phyloP scores from a whole-genome alignment of 1,140 invertebrate genomes.

The Stegodyphus mimosarum region DNA sequence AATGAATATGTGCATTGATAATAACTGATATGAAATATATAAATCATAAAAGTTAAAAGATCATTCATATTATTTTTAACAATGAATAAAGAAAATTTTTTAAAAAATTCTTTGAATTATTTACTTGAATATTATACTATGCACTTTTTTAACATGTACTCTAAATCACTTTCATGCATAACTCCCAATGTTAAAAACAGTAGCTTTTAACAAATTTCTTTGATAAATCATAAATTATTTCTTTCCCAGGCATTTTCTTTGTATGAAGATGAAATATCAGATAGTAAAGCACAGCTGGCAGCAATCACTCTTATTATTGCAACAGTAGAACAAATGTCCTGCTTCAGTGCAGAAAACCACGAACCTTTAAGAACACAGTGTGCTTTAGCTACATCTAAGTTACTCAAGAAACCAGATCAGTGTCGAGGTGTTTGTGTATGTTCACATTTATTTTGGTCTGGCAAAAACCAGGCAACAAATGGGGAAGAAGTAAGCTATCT shows the following conservation, averaged over 20 bases:
- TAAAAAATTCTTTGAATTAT: too few relatives aligned
- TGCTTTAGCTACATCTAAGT: slow-evolving; percentile 90
- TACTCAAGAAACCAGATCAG: slow-evolving; percentile 98
- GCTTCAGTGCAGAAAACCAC: slow-evolving; percentile 96
- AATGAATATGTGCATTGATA: too few relatives aligned
- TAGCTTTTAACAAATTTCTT: too few relatives aligned
- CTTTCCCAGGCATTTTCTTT: slow-evolving; percentile 85
- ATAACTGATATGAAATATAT: too few relatives aligned
- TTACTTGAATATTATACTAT: too few relatives aligned
- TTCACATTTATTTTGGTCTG: slow-evolving; percentile 97
- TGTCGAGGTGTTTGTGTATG: slow-evolving; percentile 90
- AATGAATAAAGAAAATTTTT: too few relatives aligned
- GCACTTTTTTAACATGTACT: too few relatives aligned
- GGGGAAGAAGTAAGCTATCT: slow-evolving; percentile 74
- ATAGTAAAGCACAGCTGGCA: slow-evolving; percentile 95
- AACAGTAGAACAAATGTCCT: slow-evolving; percentile 93
- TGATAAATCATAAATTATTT: too few relatives aligned
- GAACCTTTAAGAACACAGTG: slow-evolving; percentile 95
- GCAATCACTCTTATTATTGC: slow-evolving; percentile 96
- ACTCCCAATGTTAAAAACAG: too few relatives aligned
- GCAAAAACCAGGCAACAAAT: slow-evolving; percentile 77
- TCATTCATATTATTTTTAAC: too few relatives aligned
- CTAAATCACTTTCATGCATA: too few relatives aligned
- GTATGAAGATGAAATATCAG: slow-evolving; percentile 98
- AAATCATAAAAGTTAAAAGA: too few relatives aligned